phyloP scores from a whole-genome alignment of 2,797 vertebrate genomes.

The Tamandua tetradactyla region DNA sequence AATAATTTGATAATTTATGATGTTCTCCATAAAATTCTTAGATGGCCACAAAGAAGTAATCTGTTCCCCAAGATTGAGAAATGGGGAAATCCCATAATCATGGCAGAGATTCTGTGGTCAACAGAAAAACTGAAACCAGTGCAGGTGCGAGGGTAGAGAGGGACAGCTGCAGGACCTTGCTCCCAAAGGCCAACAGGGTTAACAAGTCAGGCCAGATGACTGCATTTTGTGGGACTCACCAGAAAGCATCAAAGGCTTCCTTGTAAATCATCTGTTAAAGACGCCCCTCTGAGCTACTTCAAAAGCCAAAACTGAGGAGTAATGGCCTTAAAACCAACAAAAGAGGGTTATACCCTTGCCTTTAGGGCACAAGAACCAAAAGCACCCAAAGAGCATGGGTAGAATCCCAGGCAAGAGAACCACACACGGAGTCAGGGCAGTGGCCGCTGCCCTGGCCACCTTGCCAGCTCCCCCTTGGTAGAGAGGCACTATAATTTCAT shows the following conservation, averaged over 20 bases:
- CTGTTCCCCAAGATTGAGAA: neutral
- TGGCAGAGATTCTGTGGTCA: neutral
- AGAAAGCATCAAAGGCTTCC: slow-evolving; percentile 65
- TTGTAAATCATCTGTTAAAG: slow-evolving; percentile 69
- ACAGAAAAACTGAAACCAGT: neutral
- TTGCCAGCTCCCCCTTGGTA: neutral
- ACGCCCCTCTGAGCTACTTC: slow-evolving; percentile 62
- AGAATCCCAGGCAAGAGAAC: neutral
- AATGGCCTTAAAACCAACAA: slow-evolving; percentile 51
- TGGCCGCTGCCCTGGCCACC: neutral
- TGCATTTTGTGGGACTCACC: neutral
- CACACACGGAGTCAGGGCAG: neutral
- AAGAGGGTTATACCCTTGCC: neutral
- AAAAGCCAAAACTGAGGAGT: slow-evolving; percentile 59
- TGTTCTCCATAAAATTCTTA: neutral
- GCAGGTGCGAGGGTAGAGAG: neutral
- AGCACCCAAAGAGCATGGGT: neutral
- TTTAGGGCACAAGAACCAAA: neutral
- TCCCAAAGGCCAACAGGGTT: slow-evolving; percentile 68
- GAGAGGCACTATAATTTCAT: neutral
- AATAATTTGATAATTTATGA: neutral
- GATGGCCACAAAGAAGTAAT: neutral
- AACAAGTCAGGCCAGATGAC: slow-evolving; percentile 66
- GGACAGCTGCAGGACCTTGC: slow-evolving; percentile 57
- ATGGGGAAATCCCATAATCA: neutral